phyloP scores from a whole-genome alignment of 2,113 vertebrate species.

The Aegotheles bennettii region DNA sequence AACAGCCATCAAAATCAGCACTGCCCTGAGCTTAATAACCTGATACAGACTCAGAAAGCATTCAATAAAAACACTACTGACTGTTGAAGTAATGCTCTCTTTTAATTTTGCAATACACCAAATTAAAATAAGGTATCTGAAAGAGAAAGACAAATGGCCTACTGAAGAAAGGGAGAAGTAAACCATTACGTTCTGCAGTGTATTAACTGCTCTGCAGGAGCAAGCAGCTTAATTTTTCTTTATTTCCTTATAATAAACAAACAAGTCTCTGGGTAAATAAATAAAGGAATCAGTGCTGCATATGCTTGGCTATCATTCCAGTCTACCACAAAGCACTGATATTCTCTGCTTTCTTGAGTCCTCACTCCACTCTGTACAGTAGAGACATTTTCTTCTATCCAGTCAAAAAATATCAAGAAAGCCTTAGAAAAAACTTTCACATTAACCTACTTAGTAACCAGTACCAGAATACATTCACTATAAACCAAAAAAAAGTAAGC shows the following conservation, averaged over 20 bases:
- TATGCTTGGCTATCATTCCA: not conserved
- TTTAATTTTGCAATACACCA: constrained; percentile 17
- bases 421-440: not conserved
- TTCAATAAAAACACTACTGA: not conserved
- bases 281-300: not conserved
- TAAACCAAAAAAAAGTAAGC: not conserved
- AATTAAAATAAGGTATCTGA: constrained; percentile 5
- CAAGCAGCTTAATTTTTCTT: constrained; percentile 68
- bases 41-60: not conserved
- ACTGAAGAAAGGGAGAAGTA: not conserved
- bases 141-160: not conserved
- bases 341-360: not conserved
- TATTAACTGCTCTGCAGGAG: constrained; percentile 59
- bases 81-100: not conserved
- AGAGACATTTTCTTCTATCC: not conserved
- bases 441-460: not conserved
- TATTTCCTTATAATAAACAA: constrained; percentile 45
- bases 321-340: not conserved
- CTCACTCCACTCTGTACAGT: not conserved
- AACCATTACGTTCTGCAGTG: not conserved
- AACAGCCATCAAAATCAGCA: constrained; percentile 18
- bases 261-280: constrained; percentile 9
- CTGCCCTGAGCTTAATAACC: not conserved
- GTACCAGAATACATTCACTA: not conserved
- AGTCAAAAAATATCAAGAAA: not conserved